These are phyloP conservation scores for Clivina fossor DNA, from an alignment of 2,888 invertebrate genomes.

Conservation along the genomic window DNA sequence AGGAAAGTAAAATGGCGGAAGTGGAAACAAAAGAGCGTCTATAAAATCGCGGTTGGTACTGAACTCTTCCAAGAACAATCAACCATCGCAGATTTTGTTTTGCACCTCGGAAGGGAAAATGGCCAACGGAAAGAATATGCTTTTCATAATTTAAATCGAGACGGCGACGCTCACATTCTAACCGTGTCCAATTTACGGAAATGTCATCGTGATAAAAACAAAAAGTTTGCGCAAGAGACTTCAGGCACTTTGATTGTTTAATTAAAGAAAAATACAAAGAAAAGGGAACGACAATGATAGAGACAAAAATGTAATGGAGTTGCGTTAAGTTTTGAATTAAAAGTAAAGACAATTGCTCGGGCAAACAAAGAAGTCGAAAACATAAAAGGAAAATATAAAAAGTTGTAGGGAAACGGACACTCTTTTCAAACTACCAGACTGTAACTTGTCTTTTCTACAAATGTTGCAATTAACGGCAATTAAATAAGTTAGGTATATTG, in stretches of 20 bases:
- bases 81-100: conserved; percentile 28
- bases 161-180: conserved; percentile 15
- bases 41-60: conserved; percentile 27
- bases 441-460: too few species aligned
- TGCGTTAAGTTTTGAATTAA: conserved; percentile 23
- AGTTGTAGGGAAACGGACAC: conserved; percentile 16
- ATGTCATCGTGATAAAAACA: conserved; percentile 32
- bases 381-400: conserved; percentile 27
- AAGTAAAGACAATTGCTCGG: conserved; percentile 16
- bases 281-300: conserved; percentile 22
- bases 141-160: not conserved
- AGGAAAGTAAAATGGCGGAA: conserved; percentile 22
- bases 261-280: conserved; percentile 32
- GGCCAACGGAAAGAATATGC: conserved; percentile 13
- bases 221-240: conserved; percentile 12
- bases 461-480: too few species aligned
- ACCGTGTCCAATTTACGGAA: conserved; percentile 27
- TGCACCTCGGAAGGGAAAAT: conserved; percentile 28
- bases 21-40: conserved; percentile 11
- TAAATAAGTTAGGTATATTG: too few species aligned
- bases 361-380: conserved; percentile 4
- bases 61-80: conserved; percentile 29
- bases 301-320: conserved; percentile 21
- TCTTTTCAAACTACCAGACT: too few species aligned
- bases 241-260: conserved; percentile 25